Base-by-base conservation (phyloP, 2,797 vertebrate genomes). In the Mormyrus hasselquistii region DNA sequence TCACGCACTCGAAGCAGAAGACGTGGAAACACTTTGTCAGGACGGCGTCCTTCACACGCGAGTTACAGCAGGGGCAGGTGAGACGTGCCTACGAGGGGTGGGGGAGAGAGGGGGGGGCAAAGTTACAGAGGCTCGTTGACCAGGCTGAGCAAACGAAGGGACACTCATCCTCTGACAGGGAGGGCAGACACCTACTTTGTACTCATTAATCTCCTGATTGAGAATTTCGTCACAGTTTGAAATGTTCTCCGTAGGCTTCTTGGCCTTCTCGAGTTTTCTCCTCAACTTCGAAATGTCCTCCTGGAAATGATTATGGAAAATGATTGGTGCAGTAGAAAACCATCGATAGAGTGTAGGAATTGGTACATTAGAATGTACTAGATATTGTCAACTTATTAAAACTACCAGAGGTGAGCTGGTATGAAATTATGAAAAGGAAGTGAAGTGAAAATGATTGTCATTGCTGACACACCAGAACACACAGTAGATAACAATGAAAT, bases 1-100 rank as follows among this genome's bases (percentile, higher is more conserved):
- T 99, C 22, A 99, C 98, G 0, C 98, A 99, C 94, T 99, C 98
- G 0, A 99, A 99, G 94, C 98, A 99, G 96, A 99, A 99, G 62
- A 99, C 98, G 0, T 99, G 98, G 92, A 99, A 99, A 93, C 98
- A 99, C 94, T 99, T 99, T 2, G 98, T 99, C 90, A 99, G 96
- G 0, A 99, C 98, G 0, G 98, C 98, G 0, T 99, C 98, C 95
- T 99, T 99, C 90, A 99, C 98, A 49, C 97, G 97, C 69, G 98
- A 98, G 93, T 99, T 99, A 92, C 98, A 99, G 96, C 98, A 99
- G 0, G 98, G 98, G 92, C 98, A 99, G 0, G 98, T 99, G 92
- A 99, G 94, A 0, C 97, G 97, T 1, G 98, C 97, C 98, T 99
- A 41, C 10, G 69, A 76, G 69, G 69, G 5, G 92, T 4, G 89